These are phyloP conservation scores for Oasisia sp. DNA, from an alignment of 2,888 invertebrate genomes.

Conservation along the genomic window DNA sequence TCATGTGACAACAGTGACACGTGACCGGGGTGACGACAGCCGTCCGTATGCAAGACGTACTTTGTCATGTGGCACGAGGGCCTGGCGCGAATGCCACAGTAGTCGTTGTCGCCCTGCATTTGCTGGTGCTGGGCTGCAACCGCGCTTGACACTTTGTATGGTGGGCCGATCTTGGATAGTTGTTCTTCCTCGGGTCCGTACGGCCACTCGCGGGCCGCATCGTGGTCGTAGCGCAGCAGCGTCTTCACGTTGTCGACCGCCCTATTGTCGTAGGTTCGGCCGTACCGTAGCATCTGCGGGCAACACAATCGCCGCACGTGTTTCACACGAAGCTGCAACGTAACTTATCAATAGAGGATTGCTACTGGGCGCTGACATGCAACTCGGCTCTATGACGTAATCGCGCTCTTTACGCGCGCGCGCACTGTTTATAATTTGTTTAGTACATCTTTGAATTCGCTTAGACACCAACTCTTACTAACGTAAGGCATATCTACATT, in stretches of 20 bases:
- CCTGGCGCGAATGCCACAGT: background rate
- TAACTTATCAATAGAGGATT: no score
- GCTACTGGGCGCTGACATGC: no score
- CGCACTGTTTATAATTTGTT: no score
- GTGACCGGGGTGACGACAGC: background rate
- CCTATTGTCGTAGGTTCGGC: background rate
- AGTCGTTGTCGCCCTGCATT: background rate
- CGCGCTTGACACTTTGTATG: background rate
- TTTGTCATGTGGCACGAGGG: background rate
- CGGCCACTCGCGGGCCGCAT: background rate
- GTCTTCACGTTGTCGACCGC: background rate
- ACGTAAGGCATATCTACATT: no score
- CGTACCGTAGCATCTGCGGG: background rate
- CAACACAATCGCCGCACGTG: no score
- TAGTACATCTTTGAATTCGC: no score
- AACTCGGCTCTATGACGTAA: no score
- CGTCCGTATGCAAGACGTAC: background rate
- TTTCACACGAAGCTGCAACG: no score
- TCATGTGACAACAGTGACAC: background rate
- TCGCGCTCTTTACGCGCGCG: no score
- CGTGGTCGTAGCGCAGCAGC: background rate
- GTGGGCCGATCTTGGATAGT: background rate
- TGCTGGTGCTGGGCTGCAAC: background rate
- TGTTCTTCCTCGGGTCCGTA: background rate
- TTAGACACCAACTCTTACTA: no score